Conservation (phyloP, 2,797 vertebrate species). For the Cyclura pinguis region DNA sequence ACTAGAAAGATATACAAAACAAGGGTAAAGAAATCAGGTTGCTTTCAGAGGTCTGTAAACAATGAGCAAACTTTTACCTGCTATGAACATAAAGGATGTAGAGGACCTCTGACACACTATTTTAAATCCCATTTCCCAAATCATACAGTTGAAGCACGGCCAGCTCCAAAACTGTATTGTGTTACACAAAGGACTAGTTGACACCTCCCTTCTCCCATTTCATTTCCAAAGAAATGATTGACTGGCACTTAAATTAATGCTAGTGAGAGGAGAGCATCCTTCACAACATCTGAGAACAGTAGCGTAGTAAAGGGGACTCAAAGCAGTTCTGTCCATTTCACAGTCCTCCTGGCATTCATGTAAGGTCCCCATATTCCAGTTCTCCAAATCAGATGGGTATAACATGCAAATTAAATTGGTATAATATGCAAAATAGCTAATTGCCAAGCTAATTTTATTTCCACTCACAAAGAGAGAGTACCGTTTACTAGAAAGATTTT, state of each 20-base stretch:
- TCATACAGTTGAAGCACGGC: background rate
- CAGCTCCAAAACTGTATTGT: background rate
- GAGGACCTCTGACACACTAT: background rate
- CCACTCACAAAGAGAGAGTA: too few species aligned
- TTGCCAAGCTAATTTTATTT: too few species aligned
- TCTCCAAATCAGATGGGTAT: too few species aligned
- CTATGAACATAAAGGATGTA: background rate
- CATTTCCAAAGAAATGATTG: background rate
- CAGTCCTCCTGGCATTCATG: too few species aligned
- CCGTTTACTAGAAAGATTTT: too few species aligned
- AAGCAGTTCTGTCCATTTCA: too few species aligned
- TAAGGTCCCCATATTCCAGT: too few species aligned
- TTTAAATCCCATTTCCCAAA: background rate
- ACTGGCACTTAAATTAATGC: background rate
- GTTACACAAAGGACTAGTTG: background rate
- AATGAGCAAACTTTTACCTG: background rate
- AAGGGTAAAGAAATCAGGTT: background rate
- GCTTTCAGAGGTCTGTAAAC: slow-evolving; percentile 3
- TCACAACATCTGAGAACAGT: background rate
- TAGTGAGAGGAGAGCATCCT: background rate
- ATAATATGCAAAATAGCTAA: too few species aligned
- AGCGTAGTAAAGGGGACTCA: too few species aligned
- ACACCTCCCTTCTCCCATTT: background rate
- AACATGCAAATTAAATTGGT: too few species aligned
- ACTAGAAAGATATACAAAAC: background rate